Base-by-base conservation (phyloP, 2,888 invertebrate genomes). In the Pycnomerus fuliginosus region DNA sequence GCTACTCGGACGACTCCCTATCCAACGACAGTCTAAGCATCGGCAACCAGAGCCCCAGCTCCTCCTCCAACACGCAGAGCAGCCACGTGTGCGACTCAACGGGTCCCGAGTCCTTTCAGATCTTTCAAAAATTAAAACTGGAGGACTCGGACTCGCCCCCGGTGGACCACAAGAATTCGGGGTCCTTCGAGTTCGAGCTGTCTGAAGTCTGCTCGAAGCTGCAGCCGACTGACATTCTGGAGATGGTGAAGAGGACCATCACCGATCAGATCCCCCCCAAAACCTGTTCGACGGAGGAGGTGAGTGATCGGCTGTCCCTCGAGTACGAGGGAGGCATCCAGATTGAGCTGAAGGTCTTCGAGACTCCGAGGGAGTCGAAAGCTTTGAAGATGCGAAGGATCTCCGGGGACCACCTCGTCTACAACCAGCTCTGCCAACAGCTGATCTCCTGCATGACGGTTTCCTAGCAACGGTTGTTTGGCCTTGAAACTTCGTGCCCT, bases 391-490 rank as follows among this genome's bases (percentile, higher is more conserved):
- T 93, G 82, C 75, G 91, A 39, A 75, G 91, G 63, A 89, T 93
- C 59, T 90, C 90, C 0, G 92, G 92, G 3, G 92, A 93, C 71
- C 89, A 89, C 70, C 76, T 85, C 56, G 89, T 90, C 65, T 92
- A 91, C 65, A 89, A 88, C 50, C 88, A 90, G 69, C 77, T 92
- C 24, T 92, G 92, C 70, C 87, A 90, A 67, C 90, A 91, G 72
- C 73, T 93, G 59, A 89, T 92, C 45, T 88, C 88, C 33, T 90
- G 89, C 67, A 83, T 92, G 76, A 87, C 87, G 43, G 87, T 87
- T 67, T 88, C 73, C 58, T 73, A 68, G 62, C 65, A 58, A 25
- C n/a, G n/a, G n/a, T n/a, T n/a, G n/a, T n/a, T n/a, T n/a, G n/a
- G n/a, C n/a, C n/a, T n/a, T n/a, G n/a, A n/a, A n/a, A n/a, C n/a